Base-by-base conservation (phyloP, 2,888 invertebrate genomes). In the Apamea monoglypha region DNA sequence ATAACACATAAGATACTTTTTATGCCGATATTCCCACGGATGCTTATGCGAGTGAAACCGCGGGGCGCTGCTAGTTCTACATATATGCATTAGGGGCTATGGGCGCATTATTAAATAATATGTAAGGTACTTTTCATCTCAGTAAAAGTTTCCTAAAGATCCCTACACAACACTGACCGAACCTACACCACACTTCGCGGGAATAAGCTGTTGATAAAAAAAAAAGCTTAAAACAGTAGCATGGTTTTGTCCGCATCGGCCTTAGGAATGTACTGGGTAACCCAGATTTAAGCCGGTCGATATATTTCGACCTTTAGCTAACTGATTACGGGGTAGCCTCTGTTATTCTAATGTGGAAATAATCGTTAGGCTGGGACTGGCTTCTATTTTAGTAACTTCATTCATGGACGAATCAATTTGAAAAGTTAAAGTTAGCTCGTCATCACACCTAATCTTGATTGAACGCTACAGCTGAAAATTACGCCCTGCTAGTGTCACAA, bases 221-320 rank as follows among this genome's bases (percentile, higher is more conserved):
- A 53, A 61, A 53, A 76, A 69, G 64, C 53, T 68, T 32, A n/a
- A 70, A 63, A 82, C 71, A 66, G 50, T 50, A 73, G 66, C 75
- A 56, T 73, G 63, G 47, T 76, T 83, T 84, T 79, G 79, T 83
- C 86, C 85, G 81, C 88, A 87, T 73, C 78, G 75, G 83, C 80
- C 84, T 84, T 76, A 79, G 66, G 32, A 82, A 70, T 80, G 61
- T 82, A 86, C 92, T 92, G 89, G 90, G 87, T 94, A 92, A 94
- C 94, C 93, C 89, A 91, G 89, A 92, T 93, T 81, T 80, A 76
- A 76, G 64, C 47, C 68, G 91, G 84, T 93, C 92, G 88, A 93
- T 92, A 89, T 76, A 87, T 90, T 91, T 88, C 88, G 86, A 91
- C 90, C 90, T 91, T 91, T 91, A 85, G 12, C 71, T 83, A 53